Percentiles rank a stretch among this genome's conserved stretches.
Conservation (phyloP, 2,113 vertebrate genomes). For the Passer montanus region DNA sequence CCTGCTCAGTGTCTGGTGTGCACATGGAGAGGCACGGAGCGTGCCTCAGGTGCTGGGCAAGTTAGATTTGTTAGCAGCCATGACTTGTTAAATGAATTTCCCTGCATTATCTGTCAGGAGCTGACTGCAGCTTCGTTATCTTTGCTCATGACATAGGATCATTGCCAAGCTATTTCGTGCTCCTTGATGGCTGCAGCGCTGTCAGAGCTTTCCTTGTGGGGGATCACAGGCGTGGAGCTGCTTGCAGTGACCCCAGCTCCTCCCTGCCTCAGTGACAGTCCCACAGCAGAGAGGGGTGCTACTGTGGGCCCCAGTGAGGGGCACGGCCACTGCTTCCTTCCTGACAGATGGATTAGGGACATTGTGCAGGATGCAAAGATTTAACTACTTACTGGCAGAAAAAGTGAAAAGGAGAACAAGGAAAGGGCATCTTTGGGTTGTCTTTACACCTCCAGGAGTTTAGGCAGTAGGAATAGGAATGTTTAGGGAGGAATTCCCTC, state of each 20-base stretch:
- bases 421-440: neutral
- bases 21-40: rapidly evolving
- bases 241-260: neutral
- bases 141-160: neutral
- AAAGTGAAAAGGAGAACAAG: neutral
- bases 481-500: neutral
- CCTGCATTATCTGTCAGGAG: neutral
- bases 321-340: neutral
- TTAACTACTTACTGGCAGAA: neutral
- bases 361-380: neutral
- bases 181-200: neutral
- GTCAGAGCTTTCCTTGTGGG: neutral
- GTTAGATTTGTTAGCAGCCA: neutral
- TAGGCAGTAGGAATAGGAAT: neutral
- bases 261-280: neutral
- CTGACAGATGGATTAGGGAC: neutral
- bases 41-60: neutral
- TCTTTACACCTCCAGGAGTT: neutral
- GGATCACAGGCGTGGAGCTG: rapidly evolving
- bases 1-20: neutral
- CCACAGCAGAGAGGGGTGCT: neutral
- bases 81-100: neutral
- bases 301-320: neutral
- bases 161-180: neutral
- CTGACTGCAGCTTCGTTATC: neutral